Evolutionary conservation across 1,140 invertebrate genomes (phyloP).

Genomic region (Eupristina koningsbergeri): DNA sequence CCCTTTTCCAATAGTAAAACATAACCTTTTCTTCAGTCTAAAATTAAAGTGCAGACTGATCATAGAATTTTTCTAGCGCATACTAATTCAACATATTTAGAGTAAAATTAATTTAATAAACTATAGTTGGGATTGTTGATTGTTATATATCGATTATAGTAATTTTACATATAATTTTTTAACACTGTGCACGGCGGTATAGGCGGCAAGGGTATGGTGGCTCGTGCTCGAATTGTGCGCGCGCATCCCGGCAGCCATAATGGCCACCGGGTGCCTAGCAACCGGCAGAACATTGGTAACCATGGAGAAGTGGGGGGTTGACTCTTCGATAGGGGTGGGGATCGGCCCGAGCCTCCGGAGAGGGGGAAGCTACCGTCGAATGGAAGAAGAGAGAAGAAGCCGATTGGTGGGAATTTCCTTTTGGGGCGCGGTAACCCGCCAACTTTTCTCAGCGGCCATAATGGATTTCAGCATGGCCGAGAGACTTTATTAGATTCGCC

Average conservation of each 20-base stretch:
- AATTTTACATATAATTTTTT: conserved; percentile 22
- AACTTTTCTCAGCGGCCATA: conserved; percentile 66
- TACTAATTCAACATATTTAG: background rate
- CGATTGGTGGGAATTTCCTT: conserved; percentile 59
- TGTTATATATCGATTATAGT: background rate
- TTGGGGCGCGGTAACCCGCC: background rate
- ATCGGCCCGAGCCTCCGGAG: background rate
- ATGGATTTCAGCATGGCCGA: conserved; percentile 71
- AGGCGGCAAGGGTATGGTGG: background rate
- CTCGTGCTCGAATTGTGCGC: background rate
- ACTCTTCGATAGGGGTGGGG: no score
- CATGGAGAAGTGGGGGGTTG: no score
- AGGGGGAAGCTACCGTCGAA: conserved; percentile 61
- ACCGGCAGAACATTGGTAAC: background rate
- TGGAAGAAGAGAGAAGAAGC: conserved; percentile 57
- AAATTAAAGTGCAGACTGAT: no score
- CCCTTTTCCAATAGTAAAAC: no score
- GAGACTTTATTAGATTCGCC: conserved; percentile 30
- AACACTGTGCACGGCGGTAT: background rate
- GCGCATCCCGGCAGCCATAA: background rate
- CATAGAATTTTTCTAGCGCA: background rate
- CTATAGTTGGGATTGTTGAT: background rate
- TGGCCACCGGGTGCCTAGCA: conserved; percentile 23
- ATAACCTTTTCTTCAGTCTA: no score
- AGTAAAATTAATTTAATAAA: background rate